Conservation (phyloP, 2,888 invertebrate species). For the Ophioninae sp. region DNA sequence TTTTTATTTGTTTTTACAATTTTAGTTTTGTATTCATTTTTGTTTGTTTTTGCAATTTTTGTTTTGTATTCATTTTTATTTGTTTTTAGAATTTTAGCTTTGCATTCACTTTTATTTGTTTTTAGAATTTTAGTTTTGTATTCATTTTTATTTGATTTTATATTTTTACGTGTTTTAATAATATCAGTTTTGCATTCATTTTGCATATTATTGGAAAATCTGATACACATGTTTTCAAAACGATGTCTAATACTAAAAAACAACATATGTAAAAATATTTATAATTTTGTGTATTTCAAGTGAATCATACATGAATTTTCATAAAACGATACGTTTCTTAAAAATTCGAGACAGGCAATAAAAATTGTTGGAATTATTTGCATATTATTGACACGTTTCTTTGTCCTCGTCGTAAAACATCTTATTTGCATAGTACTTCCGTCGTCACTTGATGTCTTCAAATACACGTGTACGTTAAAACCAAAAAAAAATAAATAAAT, state of each 20-base stretch:
- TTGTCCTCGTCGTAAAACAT: background rate
- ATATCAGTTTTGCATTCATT: too few relatives aligned
- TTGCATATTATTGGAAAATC: background rate
- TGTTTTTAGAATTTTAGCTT: too few relatives aligned
- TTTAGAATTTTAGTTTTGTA: background rate
- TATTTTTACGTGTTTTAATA: too few relatives aligned
- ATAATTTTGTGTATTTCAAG: background rate
- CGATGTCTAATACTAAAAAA: background rate
- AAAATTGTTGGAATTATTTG: background rate
- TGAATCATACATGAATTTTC: too few relatives aligned
- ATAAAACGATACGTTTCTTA: too few relatives aligned
- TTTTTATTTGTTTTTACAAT: too few relatives aligned
- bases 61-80: too few relatives aligned
- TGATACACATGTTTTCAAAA: background rate
- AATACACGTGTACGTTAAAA: background rate
- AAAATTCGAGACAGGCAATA: background rate
- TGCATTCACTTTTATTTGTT: background rate
- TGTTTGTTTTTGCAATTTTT: too few relatives aligned
- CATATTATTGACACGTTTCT: background rate
- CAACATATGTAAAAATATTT: background rate
- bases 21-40: too few relatives aligned
- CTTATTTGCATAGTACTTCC: background rate
- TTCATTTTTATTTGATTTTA: background rate
- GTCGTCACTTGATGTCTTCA: background rate
- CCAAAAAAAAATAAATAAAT: background rate